phyloP scores from a whole-genome alignment of 1,140 invertebrate species.

The Bradynema listronoti region DNA sequence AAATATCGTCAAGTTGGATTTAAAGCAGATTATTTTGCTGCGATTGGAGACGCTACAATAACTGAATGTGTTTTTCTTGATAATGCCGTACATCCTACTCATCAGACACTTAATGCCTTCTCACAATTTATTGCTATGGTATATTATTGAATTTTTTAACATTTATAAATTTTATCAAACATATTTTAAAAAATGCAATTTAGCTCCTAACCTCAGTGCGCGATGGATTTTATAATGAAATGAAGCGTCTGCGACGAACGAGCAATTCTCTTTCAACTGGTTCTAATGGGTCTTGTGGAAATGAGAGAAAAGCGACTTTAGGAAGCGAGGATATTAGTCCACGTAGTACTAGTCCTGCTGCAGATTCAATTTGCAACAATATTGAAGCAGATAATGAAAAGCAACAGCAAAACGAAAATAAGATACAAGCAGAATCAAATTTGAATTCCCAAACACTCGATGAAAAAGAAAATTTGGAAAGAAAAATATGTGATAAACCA shows the following conservation, averaged over 20 bases:
- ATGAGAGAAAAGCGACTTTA: neutral
- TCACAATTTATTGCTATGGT: slow-evolving; percentile 55
- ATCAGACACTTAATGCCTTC: slow-evolving; percentile 48
- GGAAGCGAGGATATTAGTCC: slow-evolving; percentile 5
- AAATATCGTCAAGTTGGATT: slow-evolving; percentile 37
- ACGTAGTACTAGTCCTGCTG: neutral
- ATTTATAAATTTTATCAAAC: slow-evolving; percentile 15
- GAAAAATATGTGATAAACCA: neutral
- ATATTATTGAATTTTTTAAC: slow-evolving; percentile 15
- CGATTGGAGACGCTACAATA: slow-evolving; percentile 51
- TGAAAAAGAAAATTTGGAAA: neutral
- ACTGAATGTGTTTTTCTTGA: slow-evolving; percentile 47
- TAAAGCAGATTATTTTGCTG: slow-evolving; percentile 54
- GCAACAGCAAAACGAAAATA: no score
- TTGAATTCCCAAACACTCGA: no score
- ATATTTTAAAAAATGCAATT: slow-evolving; percentile 19
- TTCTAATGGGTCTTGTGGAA: slow-evolving; percentile 22
- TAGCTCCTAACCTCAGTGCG: slow-evolving; percentile 53
- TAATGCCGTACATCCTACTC: slow-evolving; percentile 51
- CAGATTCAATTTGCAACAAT: neutral
- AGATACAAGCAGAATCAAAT: no score
- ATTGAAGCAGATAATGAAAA: neutral
- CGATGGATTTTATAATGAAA: slow-evolving; percentile 54
- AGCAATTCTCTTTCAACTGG: slow-evolving; percentile 50
- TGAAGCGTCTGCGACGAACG: slow-evolving; percentile 39